phyloP scores from a whole-genome alignment of 1,140 invertebrate genomes.

The Globodera ellingtonae region DNA sequence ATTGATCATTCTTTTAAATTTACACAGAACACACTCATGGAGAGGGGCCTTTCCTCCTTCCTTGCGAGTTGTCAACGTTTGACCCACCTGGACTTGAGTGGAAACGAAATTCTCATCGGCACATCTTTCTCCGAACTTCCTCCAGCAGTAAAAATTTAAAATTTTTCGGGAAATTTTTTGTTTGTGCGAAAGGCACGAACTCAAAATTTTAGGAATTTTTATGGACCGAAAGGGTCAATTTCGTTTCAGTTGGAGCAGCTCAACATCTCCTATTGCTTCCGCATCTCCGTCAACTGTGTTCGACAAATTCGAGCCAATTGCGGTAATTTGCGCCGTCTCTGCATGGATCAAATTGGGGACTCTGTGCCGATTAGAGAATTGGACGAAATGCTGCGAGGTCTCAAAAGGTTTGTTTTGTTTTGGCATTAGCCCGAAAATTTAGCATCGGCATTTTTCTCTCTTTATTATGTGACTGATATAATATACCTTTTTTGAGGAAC shows the following conservation, averaged over 20 bases:
- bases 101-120: slow-evolving; percentile 16
- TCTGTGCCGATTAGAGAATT: slow-evolving; percentile 3
- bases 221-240: neutral
- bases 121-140: slow-evolving; percentile 14
- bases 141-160: neutral
- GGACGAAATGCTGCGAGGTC: slow-evolving; percentile 12
- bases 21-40: slow-evolving; percentile 19
- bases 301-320: slow-evolving; percentile 23
- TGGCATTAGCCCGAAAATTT: neutral
- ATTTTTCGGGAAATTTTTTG: neutral
- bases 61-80: slow-evolving; percentile 8
- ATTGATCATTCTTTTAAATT: no score
- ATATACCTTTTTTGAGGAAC: neutral
- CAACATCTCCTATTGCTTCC: slow-evolving; percentile 16
- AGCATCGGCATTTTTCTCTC: neutral
- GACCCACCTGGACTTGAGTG: slow-evolving; percentile 13
- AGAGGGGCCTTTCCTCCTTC: slow-evolving; percentile 13
- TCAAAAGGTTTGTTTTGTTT: slow-evolving; percentile 9
- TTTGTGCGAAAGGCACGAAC: neutral
- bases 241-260: neutral
- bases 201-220: neutral
- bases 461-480: neutral
- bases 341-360: slow-evolving; percentile 26
- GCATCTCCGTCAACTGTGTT: neutral
- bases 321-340: slow-evolving; percentile 9